These are phyloP conservation scores for Gymnodraco acuticeps DNA, from an alignment of 2,797 vertebrate species.

Conservation along the genomic window DNA sequence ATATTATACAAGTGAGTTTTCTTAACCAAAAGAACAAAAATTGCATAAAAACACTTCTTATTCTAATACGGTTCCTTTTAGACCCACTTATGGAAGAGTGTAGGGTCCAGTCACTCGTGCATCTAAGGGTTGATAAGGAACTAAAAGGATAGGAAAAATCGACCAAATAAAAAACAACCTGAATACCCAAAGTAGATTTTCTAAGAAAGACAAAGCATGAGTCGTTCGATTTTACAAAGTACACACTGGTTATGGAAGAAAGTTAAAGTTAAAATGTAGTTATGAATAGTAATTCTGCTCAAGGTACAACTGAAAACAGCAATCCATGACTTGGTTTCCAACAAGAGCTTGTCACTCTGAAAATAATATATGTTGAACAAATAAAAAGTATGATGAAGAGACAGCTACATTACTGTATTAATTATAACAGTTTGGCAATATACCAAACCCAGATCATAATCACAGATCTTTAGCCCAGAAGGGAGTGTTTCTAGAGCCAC, in stretches of 20 bases:
- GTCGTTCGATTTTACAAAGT: no score
- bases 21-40: no score
- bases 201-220: no score
- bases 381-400: background rate
- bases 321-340: background rate
- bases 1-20: no score
- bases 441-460: background rate
- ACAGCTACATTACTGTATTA: background rate
- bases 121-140: no score
- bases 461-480: background rate
- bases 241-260: background rate
- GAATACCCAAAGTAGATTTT: no score
- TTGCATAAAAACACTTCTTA: no score
- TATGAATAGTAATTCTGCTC: conserved; percentile 1
- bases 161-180: no score
- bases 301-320: background rate
- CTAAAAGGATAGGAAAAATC: no score
- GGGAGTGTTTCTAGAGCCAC: background rate
- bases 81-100: no score
- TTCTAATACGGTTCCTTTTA: no score
- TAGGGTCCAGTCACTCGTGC: no score
- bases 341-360: background rate
- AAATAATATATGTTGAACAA: background rate
- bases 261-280: background rate
- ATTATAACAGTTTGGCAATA: background rate